Percentiles rank a stretch among this genome's conserved stretches.
Conservation (phyloP, 2,113 vertebrate species). For the Myrmophylax atrothorax region DNA sequence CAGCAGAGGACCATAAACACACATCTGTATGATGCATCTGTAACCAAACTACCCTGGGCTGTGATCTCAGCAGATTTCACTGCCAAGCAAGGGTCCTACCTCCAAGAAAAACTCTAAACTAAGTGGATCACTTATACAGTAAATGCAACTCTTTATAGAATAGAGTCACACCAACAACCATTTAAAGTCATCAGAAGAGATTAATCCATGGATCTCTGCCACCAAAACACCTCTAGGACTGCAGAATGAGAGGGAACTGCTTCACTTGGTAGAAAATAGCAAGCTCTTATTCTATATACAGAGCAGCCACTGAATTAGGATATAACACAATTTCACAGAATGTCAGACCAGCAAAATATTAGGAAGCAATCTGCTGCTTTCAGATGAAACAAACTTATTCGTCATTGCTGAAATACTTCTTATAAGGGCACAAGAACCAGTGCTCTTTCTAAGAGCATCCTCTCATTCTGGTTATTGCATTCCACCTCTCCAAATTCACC, state of each 20-base stretch:
- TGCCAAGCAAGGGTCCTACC: neutral
- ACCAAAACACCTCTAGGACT: neutral
- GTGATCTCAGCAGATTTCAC: neutral
- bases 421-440: neutral
- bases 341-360: conserved; percentile 23
- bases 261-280: conserved; percentile 2
- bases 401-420: neutral
- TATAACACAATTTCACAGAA: conserved; percentile 38
- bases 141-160: neutral
- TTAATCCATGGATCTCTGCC: conserved; percentile 10
- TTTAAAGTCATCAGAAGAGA: neutral
- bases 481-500: neutral
- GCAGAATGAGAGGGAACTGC: neutral
- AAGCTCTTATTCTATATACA: conserved; percentile 2
- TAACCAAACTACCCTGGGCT: neutral
- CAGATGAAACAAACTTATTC: conserved; percentile 52
- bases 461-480: neutral
- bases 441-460: neutral
- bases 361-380: conserved; percentile 31
- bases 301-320: conserved; percentile 28
- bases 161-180: neutral
- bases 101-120: neutral
- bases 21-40: neutral
- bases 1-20: neutral
- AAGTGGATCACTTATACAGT: neutral